Base-by-base conservation (phyloP, 2,888 invertebrate species). In the Arge pagana region DNA sequence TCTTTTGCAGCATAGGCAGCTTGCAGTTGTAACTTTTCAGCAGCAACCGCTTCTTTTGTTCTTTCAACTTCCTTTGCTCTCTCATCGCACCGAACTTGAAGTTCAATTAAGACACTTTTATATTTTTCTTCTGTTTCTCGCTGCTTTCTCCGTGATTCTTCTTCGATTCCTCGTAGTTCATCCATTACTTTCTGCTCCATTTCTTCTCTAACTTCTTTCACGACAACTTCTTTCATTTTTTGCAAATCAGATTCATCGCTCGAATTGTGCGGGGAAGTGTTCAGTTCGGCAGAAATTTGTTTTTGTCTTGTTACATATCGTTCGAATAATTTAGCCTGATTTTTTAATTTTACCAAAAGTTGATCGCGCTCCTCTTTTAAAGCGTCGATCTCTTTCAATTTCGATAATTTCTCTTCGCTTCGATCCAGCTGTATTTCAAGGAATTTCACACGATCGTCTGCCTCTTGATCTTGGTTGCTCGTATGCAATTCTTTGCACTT, bases 121-220 rank as follows among this genome's bases (percentile, higher is more conserved):
- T 82, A 80, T 48, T 81, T 80, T 1, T 79, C 79, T 57, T 83
- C 81, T 23, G 82, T 75, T 56, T 80, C 79, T 59, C 80, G 80
- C 4, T 81, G 71, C 42, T 77, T 78, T 53, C 80, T 74, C 1
- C 79, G 76, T 59, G 81, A 81, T 53, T 81, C 80, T 74, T 80
- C 79, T 70, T 83, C 83, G 6, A 82, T 75, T 0, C 80, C 78
- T 68, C 83, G 84, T 59, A 86, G 78, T 73, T 86, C 85, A 19
- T 81, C 64, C 0, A 84, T 83, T 59, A 84, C 85, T 53, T 85
- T 82, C 60, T 84, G 84, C 0, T 85, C 85, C 79, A 86, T 84
- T 67, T 86, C 86, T 56, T 86, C 84, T 1, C 86, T 79, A 49
- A 87, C 83, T 1, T 82, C 83, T 65, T 80, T 80, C 66, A 81